Base-by-base conservation (phyloP, 2,797 vertebrate species). In the Austrolebias charrua region DNA sequence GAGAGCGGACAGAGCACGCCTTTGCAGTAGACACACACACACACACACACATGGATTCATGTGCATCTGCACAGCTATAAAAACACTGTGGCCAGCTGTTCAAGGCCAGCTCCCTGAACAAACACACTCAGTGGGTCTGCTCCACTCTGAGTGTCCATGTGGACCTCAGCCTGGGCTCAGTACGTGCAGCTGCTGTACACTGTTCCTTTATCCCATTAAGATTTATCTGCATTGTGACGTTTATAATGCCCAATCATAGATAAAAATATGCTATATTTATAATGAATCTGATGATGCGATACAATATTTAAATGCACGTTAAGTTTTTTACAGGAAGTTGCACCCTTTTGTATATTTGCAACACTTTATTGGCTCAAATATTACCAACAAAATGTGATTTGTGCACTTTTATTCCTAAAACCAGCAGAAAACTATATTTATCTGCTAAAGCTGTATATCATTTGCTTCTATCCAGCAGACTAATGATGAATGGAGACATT, bases 61-160 rank as follows among this genome's bases (percentile, higher is more conserved):
- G 54, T 42, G 48, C 58, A 51, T 46, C 38, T 58, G 55, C 60
- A 64, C 66, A 74, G 63, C 73, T 82, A 75, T 77, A 55, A 84
- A 86, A 86, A 87, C 82, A 86, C 45, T 59, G 55, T 28, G 60
- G 63, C 66, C 77, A 83, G 86, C 86, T 84, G 88, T 61, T 76
- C 60, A 69, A 76, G 80, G 79, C 78, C 80, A 82, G 76, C 80
- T 77, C 63, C 75, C 70, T 80, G 44, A 81, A 86, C 77, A 85
- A 75, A 81, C 71, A 80, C 63, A 66, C 81, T 73, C 73, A 69
- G 33, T 54, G 60, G 70, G 69, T 49, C 75, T 60, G 64, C 70
- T 78, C 43, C 69, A 40, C 51, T 55, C 20, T 64, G 19, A 48
- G 48, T 59, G 44, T 66, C 40, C 3, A 0, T 48, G 53, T 60